Evolutionary conservation across 1,140 invertebrate species (phyloP).

Genomic region (Pemphigus obesinymphae): DNA sequence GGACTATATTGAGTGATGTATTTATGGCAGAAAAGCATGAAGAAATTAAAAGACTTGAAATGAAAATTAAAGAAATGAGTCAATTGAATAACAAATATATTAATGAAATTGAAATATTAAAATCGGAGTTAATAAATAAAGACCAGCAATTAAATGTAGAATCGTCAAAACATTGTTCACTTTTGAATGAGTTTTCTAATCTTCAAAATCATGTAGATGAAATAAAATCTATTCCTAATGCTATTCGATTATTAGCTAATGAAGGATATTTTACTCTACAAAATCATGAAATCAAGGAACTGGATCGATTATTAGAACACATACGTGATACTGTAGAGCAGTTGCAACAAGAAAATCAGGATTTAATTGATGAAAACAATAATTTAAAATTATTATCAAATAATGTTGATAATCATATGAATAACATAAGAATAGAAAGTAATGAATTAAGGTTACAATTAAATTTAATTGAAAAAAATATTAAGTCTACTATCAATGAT

Average conservation of each 20-base stretch:
- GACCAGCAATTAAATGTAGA: background rate
- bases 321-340: background rate
- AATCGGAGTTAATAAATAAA: conserved; percentile 12
- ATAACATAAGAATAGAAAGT: background rate
- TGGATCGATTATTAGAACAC: background rate
- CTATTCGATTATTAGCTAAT: conserved; percentile 1
- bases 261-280: background rate
- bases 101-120: conserved; percentile 6
- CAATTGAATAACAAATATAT: conserved; percentile 1
- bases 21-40: conserved; percentile 9
- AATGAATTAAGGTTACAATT: background rate
- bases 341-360: conserved; percentile 8
- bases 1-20: background rate
- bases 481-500: background rate
- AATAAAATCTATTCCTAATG: background rate
- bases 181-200: background rate
- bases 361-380: conserved; percentile 17
- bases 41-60: conserved; percentile 27
- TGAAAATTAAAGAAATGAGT: conserved; percentile 4
- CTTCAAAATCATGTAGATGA: background rate
- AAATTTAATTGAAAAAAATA: background rate
- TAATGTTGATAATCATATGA: background rate
- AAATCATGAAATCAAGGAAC: conserved; percentile 6
- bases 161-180: background rate
- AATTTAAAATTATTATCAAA: conserved; percentile 4